Conservation (phyloP, 1,140 invertebrate species). For the Drosophila ironensis region DNA sequence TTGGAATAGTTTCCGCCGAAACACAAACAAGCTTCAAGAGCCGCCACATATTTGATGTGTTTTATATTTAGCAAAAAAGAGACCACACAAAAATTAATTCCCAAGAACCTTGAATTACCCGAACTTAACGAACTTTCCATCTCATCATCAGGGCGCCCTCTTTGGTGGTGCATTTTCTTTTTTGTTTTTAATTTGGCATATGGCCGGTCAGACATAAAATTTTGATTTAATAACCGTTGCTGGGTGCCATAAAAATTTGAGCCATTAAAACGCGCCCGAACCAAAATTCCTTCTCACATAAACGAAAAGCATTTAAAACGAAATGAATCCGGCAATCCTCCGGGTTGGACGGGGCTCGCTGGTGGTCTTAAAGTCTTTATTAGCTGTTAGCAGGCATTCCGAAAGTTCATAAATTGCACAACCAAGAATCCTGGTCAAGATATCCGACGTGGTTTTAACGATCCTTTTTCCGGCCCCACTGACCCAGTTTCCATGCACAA, state of each 20-base stretch:
- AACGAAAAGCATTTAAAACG: slow-evolving; percentile 65
- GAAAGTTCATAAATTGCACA: slow-evolving; percentile 26
- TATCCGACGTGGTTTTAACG: neutral
- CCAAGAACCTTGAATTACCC: slow-evolving; percentile 23
- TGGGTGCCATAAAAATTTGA: slow-evolving; percentile 59
- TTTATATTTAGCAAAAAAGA: neutral
- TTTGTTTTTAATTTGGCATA: slow-evolving; percentile 21
- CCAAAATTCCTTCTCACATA: slow-evolving; percentile 33
- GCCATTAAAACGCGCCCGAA: slow-evolving; percentile 58
- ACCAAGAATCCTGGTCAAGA: neutral
- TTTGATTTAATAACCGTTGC: slow-evolving; percentile 71
- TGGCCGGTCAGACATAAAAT: slow-evolving; percentile 58
- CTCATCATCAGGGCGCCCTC: too few species aligned
- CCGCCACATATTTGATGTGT: slow-evolving; percentile 31
- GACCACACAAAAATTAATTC: slow-evolving; percentile 44
- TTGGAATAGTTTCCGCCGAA: slow-evolving; percentile 73
- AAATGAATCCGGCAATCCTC: slow-evolving; percentile 46
- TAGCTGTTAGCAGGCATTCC: slow-evolving; percentile 46
- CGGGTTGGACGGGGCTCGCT: slow-evolving; percentile 9
- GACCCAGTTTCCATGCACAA: neutral
- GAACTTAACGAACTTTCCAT: slow-evolving; percentile 23
- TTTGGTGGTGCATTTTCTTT: neutral
- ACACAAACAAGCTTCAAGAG: slow-evolving; percentile 54
- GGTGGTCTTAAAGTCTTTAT: slow-evolving; percentile 55
- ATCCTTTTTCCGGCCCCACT: neutral